Conservation (phyloP, 2,888 invertebrate species). For the Eurytoma adleriae region DNA sequence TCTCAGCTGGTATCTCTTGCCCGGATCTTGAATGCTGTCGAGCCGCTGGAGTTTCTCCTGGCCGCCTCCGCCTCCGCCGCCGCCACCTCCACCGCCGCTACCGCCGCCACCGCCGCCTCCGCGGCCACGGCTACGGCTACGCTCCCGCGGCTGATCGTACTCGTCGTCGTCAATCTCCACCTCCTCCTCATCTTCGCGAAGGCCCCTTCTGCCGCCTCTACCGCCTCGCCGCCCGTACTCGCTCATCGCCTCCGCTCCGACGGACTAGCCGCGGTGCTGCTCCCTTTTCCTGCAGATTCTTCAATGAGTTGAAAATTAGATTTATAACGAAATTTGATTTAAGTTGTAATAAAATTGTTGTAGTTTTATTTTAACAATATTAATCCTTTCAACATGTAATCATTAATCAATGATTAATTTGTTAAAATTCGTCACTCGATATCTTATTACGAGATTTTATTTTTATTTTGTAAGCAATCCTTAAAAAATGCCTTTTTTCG, state of each 20-base stretch:
- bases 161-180: conserved; percentile 46
- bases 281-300: too few relatives aligned
- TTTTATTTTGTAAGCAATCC: too few relatives aligned
- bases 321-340: too few relatives aligned
- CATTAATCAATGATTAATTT: too few relatives aligned
- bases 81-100: conserved; percentile 59
- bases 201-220: conserved; percentile 30
- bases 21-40: conserved; percentile 85
- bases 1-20: conserved; percentile 84
- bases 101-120: conserved; percentile 41
- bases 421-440: too few relatives aligned
- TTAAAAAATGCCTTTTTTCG: too few relatives aligned
- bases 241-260: conserved; percentile 56
- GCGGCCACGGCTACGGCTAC: conserved; percentile 16
- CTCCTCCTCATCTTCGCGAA: conserved; percentile 48
- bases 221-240: conserved; percentile 59
- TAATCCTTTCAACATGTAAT: too few relatives aligned
- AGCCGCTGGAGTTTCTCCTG: conserved; percentile 71
- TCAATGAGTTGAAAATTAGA: too few relatives aligned
- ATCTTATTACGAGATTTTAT: too few relatives aligned
- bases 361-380: too few relatives aligned
- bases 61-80: conserved; percentile 51
- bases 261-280: not conserved
- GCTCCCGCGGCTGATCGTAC: conserved; percentile 30
- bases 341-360: too few relatives aligned